Percentiles rank a stretch among this genome's conserved stretches.
phyloP scores from a whole-genome alignment of 1,140 invertebrate genomes.

The Gyrodactylus bullatarudis region DNA sequence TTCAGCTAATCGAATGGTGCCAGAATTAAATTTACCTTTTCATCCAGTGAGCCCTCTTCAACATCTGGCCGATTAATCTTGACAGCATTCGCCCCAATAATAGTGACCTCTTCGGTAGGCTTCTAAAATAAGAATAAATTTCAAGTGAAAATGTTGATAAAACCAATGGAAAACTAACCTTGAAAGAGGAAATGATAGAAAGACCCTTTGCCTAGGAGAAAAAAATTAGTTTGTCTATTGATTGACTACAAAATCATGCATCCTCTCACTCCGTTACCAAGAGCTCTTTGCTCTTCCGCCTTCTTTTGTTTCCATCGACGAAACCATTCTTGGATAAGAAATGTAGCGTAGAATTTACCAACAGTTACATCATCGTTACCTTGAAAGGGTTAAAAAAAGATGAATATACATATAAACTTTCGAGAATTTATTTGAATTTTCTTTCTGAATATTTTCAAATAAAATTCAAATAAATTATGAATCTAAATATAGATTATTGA shows the following conservation, averaged over 20 bases:
- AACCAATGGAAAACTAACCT: background rate
- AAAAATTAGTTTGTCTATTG: background rate
- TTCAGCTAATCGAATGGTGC: background rate
- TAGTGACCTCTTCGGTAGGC: background rate
- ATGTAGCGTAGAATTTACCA: constrained; percentile 99
- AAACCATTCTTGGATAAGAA: constrained; percentile 98
- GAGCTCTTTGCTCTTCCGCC: constrained; percentile 11
- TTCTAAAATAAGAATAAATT: background rate
- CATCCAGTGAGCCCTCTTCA: background rate
- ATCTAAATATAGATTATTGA: too few relatives aligned
- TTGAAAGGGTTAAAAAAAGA: constrained; percentile 9
- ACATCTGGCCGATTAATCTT: background rate
- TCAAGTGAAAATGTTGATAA: background rate
- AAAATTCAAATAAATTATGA: too few relatives aligned
- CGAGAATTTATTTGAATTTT: too few relatives aligned
- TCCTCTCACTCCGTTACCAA: background rate
- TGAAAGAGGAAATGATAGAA: background rate
- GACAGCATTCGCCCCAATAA: too few relatives aligned
- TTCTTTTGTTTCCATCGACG: constrained; percentile 41
- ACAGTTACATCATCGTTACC: constrained; percentile 95
- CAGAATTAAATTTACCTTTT: background rate
- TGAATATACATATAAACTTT: constrained; percentile 5
- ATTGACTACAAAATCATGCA: background rate
- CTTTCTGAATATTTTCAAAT: too few relatives aligned
- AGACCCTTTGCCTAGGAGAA: background rate